phyloP scores from a whole-genome alignment of 2,113 vertebrate species.

The Labeo catla region DNA sequence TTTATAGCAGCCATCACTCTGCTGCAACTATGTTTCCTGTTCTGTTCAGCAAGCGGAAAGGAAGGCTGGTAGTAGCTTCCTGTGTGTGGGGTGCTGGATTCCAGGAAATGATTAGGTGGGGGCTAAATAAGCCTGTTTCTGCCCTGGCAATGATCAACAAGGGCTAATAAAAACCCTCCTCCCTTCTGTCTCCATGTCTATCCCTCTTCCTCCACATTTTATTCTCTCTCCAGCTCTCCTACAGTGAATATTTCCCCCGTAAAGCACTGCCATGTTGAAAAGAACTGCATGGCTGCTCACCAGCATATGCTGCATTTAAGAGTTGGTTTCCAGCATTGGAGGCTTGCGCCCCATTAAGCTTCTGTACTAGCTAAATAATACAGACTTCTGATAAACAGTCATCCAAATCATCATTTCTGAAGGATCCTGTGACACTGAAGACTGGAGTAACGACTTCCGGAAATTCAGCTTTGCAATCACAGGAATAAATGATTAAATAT shows the following conservation, averaged over 20 bases:
- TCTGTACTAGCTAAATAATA: not conserved
- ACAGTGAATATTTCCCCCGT: not conserved
- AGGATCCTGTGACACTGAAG: too few species aligned
- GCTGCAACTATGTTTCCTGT: constrained; percentile 68
- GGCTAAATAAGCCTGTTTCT: constrained; percentile 37
- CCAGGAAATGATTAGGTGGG: constrained; percentile 53
- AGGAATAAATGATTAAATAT: too few species aligned
- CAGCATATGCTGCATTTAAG: not conserved
- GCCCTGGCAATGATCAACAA: constrained; percentile 12
- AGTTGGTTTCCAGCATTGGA: not conserved
- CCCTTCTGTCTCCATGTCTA: not conserved
- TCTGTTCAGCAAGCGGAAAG: constrained; percentile 63
- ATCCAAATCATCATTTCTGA: too few species aligned
- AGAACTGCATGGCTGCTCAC: constrained; percentile 11
- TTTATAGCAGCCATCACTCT: constrained; percentile 64
- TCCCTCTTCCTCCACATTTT: not conserved
- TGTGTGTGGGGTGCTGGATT: constrained; percentile 62
- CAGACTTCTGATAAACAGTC: not conserved
- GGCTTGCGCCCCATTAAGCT: not conserved
- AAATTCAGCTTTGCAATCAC: too few species aligned
- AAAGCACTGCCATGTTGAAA: constrained; percentile 6
- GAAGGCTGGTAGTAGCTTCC: constrained; percentile 72
- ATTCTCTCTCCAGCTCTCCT: not conserved
- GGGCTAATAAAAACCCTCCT: constrained; percentile 16
- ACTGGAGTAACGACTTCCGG: too few species aligned